Conservation (phyloP, 2,888 invertebrate species). For the Pimpla rufipes region DNA sequence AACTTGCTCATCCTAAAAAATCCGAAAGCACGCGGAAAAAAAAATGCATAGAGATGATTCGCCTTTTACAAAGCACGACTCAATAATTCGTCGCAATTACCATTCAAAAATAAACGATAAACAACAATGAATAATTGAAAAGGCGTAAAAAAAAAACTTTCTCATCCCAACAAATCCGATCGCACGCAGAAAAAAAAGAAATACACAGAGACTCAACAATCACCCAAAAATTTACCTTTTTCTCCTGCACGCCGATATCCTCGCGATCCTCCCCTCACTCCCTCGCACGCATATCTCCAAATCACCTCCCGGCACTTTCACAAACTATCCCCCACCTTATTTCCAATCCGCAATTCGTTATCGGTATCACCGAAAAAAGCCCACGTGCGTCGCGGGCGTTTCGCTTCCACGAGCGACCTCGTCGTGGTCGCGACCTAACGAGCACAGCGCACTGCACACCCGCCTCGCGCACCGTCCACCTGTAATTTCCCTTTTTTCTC, state of each 20-base stretch:
- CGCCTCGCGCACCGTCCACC: conserved; percentile 1
- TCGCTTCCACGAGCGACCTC: conserved; percentile 14
- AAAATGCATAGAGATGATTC: too few relatives aligned
- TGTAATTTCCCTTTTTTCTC: conserved; percentile 11
- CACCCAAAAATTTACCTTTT: conserved; percentile 59
- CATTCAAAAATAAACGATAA: too few relatives aligned
- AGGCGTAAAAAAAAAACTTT: too few relatives aligned
- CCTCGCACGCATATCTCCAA: conserved; percentile 52
- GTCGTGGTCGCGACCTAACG: conserved; percentile 22
- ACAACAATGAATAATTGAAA: too few relatives aligned
- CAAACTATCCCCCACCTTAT: neutral
- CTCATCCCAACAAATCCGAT: too few relatives aligned
- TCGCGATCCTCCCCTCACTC: conserved; percentile 37
- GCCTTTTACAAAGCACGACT: too few relatives aligned
- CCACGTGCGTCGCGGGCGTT: neutral
- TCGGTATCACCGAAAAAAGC: conserved; percentile 9
- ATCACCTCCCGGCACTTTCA: conserved; percentile 17
- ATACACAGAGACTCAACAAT: neutral
- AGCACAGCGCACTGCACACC: conserved; percentile 5
- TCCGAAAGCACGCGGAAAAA: too few relatives aligned
- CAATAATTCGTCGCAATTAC: too few relatives aligned
- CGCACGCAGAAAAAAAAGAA: neutral
- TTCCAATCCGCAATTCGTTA: conserved; percentile 6
- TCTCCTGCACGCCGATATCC: conserved; percentile 46
- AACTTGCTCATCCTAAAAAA: too few relatives aligned